These are phyloP conservation scores for Heterodera filipjevi DNA, from an alignment of 2,888 invertebrate species.

Conservation along the genomic window DNA sequence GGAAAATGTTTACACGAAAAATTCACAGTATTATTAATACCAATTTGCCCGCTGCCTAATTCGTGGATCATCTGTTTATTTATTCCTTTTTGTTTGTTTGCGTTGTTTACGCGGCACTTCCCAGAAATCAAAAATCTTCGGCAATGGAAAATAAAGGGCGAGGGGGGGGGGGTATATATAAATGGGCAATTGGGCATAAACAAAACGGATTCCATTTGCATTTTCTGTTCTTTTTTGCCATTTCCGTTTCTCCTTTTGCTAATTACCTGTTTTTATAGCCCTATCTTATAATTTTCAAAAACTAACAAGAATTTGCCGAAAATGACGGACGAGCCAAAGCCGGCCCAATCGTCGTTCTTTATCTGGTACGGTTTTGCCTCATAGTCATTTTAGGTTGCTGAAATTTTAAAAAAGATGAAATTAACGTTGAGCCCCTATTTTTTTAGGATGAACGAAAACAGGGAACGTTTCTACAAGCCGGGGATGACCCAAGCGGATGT, in stretches of 20 bases:
- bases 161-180: no score
- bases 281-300: neutral
- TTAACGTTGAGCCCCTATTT: no score
- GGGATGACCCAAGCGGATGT: neutral
- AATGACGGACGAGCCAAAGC: neutral
- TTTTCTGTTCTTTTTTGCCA: no score
- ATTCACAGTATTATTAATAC: no score
- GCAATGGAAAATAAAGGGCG: neutral
- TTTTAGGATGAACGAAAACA: neutral
- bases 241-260: neutral
- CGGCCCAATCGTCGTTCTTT: neutral
- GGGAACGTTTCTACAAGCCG: neutral
- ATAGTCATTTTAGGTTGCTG: neutral
- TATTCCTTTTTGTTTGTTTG: neutral
- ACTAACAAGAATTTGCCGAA: neutral
- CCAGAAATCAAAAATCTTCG: neutral
- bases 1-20: no score
- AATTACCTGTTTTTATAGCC: neutral
- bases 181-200: neutral
- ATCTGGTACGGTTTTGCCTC: neutral
- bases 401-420: no score
- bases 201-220: neutral
- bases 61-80: neutral
- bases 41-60: neutral
- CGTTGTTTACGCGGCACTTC: neutral